A percentile compares a stretch with the other conserved stretches of the same genome.
These are phyloP conservation scores for Drosophila arizonae DNA, from an alignment of 1,140 invertebrate genomes.

Conservation along the genomic window DNA sequence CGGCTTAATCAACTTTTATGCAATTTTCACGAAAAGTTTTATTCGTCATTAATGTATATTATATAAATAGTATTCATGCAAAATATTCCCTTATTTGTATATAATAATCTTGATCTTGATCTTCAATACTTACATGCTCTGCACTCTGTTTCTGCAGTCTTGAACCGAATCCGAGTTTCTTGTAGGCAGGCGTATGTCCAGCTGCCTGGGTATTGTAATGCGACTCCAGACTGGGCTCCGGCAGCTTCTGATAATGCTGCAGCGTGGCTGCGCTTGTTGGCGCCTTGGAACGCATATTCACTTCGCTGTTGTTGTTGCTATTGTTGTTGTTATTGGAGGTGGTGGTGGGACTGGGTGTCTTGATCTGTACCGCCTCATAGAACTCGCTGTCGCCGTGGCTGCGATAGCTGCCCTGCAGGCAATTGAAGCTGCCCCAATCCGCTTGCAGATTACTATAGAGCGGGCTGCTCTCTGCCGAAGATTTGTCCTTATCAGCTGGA, in stretches of 20 bases:
- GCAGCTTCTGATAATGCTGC: slow-evolving; percentile 68
- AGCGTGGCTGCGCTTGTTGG: slow-evolving; percentile 52
- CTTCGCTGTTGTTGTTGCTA: slow-evolving; percentile 36
- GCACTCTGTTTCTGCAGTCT: slow-evolving; percentile 44
- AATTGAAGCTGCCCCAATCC: slow-evolving; percentile 58
- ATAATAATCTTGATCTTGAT: too few species aligned
- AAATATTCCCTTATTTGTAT: too few species aligned
- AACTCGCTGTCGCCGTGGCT: slow-evolving; percentile 66
- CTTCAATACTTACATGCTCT: slow-evolving; percentile 41
- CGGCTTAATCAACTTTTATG: too few species aligned
- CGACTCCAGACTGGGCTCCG: slow-evolving; percentile 54
- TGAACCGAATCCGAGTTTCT: slow-evolving; percentile 50
- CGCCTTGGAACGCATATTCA: slow-evolving; percentile 56
- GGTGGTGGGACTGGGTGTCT: slow-evolving; percentile 23
- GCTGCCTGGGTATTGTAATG: slow-evolving; percentile 61
- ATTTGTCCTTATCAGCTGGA: slow-evolving; percentile 33
- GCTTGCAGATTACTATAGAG: slow-evolving; percentile 47
- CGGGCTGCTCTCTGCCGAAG: slow-evolving; percentile 23
- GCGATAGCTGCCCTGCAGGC: slow-evolving; percentile 72
- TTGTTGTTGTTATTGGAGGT: slow-evolving; percentile 15
- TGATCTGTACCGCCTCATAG: slow-evolving; percentile 64
- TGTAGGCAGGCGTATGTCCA: slow-evolving; percentile 53
- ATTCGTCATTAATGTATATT: too few species aligned
- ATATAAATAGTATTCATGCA: too few species aligned
- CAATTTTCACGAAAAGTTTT: too few species aligned